These are phyloP conservation scores for Aricia agestis DNA, from an alignment of 1,140 invertebrate species.

Conservation along the genomic window DNA sequence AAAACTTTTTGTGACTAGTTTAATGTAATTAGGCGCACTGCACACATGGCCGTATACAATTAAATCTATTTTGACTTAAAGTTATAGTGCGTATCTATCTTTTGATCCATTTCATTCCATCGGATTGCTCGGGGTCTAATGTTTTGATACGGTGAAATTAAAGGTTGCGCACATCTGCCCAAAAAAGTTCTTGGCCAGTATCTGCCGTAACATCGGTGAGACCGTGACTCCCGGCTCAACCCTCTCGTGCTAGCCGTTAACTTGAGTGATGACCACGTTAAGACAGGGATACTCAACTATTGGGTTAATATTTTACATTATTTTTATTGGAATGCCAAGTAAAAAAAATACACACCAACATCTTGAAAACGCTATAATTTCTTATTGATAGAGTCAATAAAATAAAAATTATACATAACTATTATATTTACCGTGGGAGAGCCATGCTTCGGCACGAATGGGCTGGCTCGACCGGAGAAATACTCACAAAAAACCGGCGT, in stretches of 20 bases:
- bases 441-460: too few species aligned
- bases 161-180: slow-evolving; percentile 58
- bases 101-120: slow-evolving; percentile 26
- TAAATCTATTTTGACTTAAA: slow-evolving; percentile 6
- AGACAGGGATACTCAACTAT: slow-evolving; percentile 45
- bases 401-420: too few species aligned
- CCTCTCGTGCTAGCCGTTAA: slow-evolving; percentile 68
- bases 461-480: too few species aligned
- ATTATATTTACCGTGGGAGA: too few species aligned
- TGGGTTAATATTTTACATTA: not conserved
- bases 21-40: too few species aligned
- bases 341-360: too few species aligned
- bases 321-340: too few species aligned
- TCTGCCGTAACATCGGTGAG: slow-evolving; percentile 59
- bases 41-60: too few species aligned
- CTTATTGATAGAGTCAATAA: too few species aligned
- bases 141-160: slow-evolving; percentile 72
- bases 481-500: too few species aligned
- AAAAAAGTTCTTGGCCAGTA: slow-evolving; percentile 45
- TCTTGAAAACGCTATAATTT: too few species aligned
- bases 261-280: slow-evolving; percentile 60
- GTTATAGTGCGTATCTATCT: slow-evolving; percentile 11
- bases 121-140: slow-evolving; percentile 35
- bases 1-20: too few species aligned
- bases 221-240: slow-evolving; percentile 54